Percentiles rank a stretch among this genome's conserved stretches.
Evolutionary conservation across 1,140 invertebrate genomes (phyloP).

Genomic region (Eulimnadia texana): DNA sequence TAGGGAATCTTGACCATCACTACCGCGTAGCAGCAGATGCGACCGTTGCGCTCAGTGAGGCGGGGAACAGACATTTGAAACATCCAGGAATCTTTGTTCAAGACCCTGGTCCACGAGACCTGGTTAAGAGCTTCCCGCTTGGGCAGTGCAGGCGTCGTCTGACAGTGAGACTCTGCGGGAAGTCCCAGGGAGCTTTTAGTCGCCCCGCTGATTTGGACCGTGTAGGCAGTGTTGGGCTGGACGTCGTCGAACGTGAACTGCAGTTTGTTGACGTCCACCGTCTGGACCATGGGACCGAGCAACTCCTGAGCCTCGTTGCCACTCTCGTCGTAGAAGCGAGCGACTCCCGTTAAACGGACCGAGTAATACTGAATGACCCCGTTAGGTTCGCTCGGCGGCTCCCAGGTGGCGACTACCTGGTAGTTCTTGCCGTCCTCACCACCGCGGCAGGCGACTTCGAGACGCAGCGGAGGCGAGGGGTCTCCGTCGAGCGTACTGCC

Average conservation of each 20-base stretch:
- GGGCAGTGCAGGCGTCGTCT: constrained; percentile 51
- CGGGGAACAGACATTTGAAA: constrained; percentile 54
- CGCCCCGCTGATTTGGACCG: constrained; percentile 40
- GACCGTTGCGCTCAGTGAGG: constrained; percentile 66
- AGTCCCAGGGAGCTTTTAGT: constrained; percentile 49
- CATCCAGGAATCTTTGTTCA: constrained; percentile 45
- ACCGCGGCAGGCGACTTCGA: constrained; percentile 45
- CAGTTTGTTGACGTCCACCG: constrained; percentile 36
- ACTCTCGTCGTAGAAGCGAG: constrained; percentile 41
- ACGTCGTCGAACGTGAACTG: constrained; percentile 44
- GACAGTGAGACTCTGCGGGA: constrained; percentile 39
- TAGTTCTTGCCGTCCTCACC: constrained; percentile 45
- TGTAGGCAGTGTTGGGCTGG: constrained; percentile 64
- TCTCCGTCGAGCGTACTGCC: not conserved
- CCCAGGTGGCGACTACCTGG: constrained; percentile 52
- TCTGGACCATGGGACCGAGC: constrained; percentile 42
- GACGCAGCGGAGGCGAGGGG: constrained; percentile 41
- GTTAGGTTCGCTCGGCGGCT: constrained; percentile 47
- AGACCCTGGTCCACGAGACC: constrained; percentile 52
- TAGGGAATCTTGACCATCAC: constrained; percentile 51
- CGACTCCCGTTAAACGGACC: constrained; percentile 42
- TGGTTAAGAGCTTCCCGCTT: constrained; percentile 42
- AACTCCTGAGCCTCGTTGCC: constrained; percentile 35
- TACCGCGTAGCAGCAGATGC: constrained; percentile 65
- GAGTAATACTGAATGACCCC: constrained; percentile 57